These are phyloP conservation scores for Tetranychus cinnabarinus DNA, from an alignment of 1,140 invertebrate genomes.

Conservation along the genomic window DNA sequence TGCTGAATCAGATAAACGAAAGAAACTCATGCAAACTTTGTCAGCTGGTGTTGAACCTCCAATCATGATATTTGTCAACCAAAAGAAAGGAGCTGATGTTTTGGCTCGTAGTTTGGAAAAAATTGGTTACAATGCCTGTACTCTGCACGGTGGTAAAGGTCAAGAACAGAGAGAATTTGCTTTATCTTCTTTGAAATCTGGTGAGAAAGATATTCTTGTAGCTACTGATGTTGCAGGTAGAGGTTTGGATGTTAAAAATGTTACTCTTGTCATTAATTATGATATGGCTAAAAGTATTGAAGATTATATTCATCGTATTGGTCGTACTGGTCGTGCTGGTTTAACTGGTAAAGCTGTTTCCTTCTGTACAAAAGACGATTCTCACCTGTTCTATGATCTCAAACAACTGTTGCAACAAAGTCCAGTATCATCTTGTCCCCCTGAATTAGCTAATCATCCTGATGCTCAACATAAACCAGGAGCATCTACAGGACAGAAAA, in stretches of 20 bases:
- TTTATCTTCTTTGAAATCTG: slow-evolving; percentile 74
- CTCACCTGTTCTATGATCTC: slow-evolving; percentile 80
- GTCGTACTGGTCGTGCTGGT: slow-evolving; percentile 91
- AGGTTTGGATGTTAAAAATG: slow-evolving; percentile 81
- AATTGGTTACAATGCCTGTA: slow-evolving; percentile 84
- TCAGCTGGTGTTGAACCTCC: slow-evolving; percentile 54
- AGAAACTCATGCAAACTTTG: slow-evolving; percentile 32
- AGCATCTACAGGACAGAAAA: slow-evolving; percentile 59
- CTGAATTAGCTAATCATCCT: slow-evolving; percentile 89
- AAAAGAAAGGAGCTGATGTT: slow-evolving; percentile 98
- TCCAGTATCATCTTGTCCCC: slow-evolving; percentile 82
- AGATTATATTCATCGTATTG: slow-evolving; percentile 98
- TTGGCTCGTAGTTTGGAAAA: slow-evolving; percentile 90
- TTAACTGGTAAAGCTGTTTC: slow-evolving; percentile 87
- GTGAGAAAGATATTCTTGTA: slow-evolving; percentile 88
- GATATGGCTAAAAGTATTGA: slow-evolving; percentile 99
- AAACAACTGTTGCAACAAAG: slow-evolving; percentile 72
- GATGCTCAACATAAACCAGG: slow-evolving; percentile 96
- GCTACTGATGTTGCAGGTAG: slow-evolving; percentile 80
- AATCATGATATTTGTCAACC: slow-evolving; percentile 98
- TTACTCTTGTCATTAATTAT: slow-evolving; percentile 94
- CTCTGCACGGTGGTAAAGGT: slow-evolving; percentile 95
- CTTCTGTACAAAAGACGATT: slow-evolving; percentile 92
- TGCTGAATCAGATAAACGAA: slow-evolving; percentile 74
- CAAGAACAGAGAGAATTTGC: slow-evolving; percentile 99